Conservation (phyloP, 2,888 invertebrate species). For the Cerastoderma edule region DNA sequence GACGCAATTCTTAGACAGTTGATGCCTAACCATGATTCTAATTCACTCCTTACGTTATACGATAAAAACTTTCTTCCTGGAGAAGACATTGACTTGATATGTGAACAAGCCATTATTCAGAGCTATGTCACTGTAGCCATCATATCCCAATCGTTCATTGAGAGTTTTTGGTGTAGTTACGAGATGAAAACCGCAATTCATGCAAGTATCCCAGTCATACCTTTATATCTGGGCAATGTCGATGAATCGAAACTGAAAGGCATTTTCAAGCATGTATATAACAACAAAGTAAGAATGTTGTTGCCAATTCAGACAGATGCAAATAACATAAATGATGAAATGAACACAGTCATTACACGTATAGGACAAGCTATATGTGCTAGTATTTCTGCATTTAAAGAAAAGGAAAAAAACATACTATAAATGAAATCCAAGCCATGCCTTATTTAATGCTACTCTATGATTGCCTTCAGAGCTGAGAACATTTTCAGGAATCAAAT, state of each 20-base stretch:
- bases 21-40: neutral
- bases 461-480: no score
- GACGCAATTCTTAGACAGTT: neutral
- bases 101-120: conserved; percentile 11
- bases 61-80: conserved; percentile 11
- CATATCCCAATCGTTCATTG: neutral
- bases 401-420: no score
- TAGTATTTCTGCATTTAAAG: no score
- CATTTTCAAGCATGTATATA: neutral
- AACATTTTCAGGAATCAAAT: no score
- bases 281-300: conserved; percentile 9
- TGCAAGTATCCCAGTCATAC: neutral
- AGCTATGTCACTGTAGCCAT: conserved; percentile 9
- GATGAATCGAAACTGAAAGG: neutral
- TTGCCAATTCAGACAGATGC: neutral
- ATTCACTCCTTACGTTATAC: neutral
- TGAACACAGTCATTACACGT: neutral
- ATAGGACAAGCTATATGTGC: conserved; percentile 12
- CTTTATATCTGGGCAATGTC: neutral
- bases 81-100: conserved; percentile 1
- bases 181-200: conserved; percentile 5
- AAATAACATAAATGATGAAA: neutral
- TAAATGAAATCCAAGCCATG: no score
- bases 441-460: no score
- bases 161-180: conserved; percentile 8